These are phyloP conservation scores for Meloidogyne exigua DNA, from an alignment of 1,140 invertebrate species.

Conservation along the genomic window DNA sequence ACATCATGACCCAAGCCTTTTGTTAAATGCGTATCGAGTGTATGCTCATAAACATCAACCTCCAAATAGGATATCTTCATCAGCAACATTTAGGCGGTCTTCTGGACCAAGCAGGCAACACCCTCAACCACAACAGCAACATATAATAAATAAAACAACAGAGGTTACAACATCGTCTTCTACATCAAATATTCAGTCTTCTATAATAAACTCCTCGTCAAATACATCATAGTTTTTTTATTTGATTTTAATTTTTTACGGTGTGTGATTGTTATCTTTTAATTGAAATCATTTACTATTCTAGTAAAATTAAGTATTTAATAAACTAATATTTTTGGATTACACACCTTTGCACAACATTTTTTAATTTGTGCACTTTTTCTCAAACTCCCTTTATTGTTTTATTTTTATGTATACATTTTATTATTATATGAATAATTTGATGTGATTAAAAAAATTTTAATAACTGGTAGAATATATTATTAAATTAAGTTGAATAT, in stretches of 20 bases:
- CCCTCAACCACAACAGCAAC: neutral
- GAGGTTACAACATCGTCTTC: neutral
- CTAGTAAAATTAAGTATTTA: neutral
- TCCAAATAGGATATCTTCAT: neutral
- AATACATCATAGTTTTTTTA: neutral
- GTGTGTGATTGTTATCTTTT: neutral
- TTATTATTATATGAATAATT: conserved; percentile 6
- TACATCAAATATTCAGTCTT: conserved; percentile 6
- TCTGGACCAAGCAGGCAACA: neutral
- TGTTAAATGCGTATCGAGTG: conserved; percentile 22
- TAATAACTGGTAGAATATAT: too few species aligned
- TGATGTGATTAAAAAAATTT: neutral
- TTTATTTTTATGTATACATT: neutral
- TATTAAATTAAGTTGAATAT: too few species aligned
- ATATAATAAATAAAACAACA: neutral
- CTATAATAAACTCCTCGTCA: conserved; percentile 2
- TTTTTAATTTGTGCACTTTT: neutral
- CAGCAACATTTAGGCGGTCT: neutral
- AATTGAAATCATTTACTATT: too few species aligned
- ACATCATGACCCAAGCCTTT: conserved; percentile 25
- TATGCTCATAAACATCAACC: conserved; percentile 12
- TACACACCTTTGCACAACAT: neutral
- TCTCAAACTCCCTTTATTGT: neutral
- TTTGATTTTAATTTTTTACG: neutral
- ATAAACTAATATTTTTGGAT: neutral